phyloP scores from a whole-genome alignment of 2,113 vertebrate species.

The Hippocampus guttulatus region DNA sequence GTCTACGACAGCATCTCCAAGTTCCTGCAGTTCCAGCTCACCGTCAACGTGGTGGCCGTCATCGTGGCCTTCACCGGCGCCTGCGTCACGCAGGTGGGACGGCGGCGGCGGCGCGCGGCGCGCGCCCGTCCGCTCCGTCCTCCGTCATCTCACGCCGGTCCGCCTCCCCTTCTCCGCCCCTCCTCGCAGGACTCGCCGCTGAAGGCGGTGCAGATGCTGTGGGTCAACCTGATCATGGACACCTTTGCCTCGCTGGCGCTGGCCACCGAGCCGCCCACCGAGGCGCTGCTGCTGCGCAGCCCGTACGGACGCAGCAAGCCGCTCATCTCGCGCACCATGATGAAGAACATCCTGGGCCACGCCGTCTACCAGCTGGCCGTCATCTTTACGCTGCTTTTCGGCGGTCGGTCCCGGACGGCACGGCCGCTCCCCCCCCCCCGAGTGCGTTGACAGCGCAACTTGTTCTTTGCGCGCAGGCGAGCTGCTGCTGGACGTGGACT shows the following conservation, averaged over 20 bases:
- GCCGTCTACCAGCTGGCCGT: constrained; percentile 88
- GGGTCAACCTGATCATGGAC: constrained; percentile 99
- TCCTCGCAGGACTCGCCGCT: constrained; percentile 87
- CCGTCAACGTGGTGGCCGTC: constrained; percentile 96
- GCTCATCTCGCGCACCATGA: constrained; percentile 96
- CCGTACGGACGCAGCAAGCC: constrained; percentile 97
- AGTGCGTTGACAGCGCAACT: not conserved
- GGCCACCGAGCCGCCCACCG: constrained; percentile 94
- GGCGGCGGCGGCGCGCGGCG: not conserved
- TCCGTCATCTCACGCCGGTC: not conserved
- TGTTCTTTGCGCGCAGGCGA: constrained; percentile 73
- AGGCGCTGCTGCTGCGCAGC: constrained; percentile 86
- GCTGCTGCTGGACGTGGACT: constrained; percentile 89
- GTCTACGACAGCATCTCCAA: constrained; percentile 99
- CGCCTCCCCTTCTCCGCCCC: constrained; percentile 1
- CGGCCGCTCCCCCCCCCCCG: no score
- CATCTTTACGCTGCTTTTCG: constrained; percentile 93
- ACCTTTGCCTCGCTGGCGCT: constrained; percentile 94
- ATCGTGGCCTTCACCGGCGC: constrained; percentile 96
- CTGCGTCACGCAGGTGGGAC: constrained; percentile 91
- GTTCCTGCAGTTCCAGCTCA: constrained; percentile 98
- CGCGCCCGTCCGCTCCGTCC: no score
- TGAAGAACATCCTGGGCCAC: constrained; percentile 98
- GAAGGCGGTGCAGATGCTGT: constrained; percentile 98
- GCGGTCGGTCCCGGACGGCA: constrained; percentile 74